These are phyloP conservation scores for Axis porcinus DNA, from an alignment of 2,113 vertebrate species.

Conservation along the genomic window DNA sequence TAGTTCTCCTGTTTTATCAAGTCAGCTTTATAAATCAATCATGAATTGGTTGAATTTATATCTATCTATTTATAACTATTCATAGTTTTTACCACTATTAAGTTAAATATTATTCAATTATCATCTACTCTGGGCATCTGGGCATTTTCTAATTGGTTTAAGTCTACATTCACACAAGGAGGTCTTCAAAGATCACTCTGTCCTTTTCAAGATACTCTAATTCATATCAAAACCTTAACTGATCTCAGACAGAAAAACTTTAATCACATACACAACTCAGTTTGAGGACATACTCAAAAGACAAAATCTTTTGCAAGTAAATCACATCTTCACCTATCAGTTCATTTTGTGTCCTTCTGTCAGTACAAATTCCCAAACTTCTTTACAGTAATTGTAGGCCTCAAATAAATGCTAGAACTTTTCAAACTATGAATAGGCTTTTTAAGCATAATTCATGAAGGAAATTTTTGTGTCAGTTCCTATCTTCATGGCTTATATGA, in stretches of 20 bases:
- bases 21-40: neutral
- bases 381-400: neutral
- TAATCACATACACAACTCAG: neutral
- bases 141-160: slow-evolving; percentile 18
- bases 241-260: neutral
- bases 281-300: neutral
- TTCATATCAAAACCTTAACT: neutral
- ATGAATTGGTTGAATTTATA: neutral
- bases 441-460: neutral
- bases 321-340: neutral
- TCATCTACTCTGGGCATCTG: neutral
- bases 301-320: neutral
- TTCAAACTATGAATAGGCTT: neutral
- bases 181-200: neutral
- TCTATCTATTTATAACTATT: neutral
- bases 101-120: neutral
- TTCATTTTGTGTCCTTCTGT: neutral
- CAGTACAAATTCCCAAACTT: neutral
- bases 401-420: neutral
- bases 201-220: neutral
- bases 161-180: neutral
- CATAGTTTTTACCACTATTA: neutral
- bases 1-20: neutral
- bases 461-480: neutral
- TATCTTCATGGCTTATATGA: neutral